A percentile compares a stretch with the other conserved stretches of the same genome.
phyloP scores from a whole-genome alignment of 1,140 invertebrate species.

The Pissodes strobi region DNA sequence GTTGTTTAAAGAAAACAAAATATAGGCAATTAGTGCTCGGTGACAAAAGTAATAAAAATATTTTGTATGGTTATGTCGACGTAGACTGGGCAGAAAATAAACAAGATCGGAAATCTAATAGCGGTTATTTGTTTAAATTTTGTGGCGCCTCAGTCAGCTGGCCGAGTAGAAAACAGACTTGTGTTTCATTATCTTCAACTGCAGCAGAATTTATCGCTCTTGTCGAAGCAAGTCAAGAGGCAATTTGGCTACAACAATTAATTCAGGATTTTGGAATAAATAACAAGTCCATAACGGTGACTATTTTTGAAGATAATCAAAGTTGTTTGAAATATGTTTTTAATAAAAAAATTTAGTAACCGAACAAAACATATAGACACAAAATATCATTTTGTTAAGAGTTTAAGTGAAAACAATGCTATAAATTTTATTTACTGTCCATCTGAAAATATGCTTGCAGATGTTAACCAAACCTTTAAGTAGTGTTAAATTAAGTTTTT shows the following conservation, averaged over 20 bases:
- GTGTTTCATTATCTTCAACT: conserved; percentile 50
- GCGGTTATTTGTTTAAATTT: conserved; percentile 41
- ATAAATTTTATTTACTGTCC: not conserved
- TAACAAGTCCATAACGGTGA: not conserved
- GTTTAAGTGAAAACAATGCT: not conserved
- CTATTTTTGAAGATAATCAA: conserved; percentile 37
- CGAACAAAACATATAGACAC: no score
- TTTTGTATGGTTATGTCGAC: no score
- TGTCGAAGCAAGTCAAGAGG: conserved; percentile 46
- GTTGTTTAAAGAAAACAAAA: conserved; percentile 55
- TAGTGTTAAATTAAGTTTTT: no score
- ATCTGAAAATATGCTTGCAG: not conserved
- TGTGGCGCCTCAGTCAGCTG: conserved; percentile 42
- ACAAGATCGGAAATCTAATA: no score
- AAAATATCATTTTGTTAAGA: no score
- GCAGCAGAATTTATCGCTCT: conserved; percentile 55
- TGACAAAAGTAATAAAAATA: no score
- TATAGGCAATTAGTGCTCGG: no score
- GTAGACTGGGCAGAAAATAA: no score
- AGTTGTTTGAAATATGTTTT: conserved; percentile 4
- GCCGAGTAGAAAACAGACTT: conserved; percentile 46
- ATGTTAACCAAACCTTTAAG: no score
- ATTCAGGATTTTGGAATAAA: conserved; percentile 38
- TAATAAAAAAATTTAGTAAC: no score
- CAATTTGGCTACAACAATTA: conserved; percentile 46